Evolutionary conservation across 2,797 vertebrate genomes (phyloP).

Genomic region (Lagocephalus sceleratus): DNA sequence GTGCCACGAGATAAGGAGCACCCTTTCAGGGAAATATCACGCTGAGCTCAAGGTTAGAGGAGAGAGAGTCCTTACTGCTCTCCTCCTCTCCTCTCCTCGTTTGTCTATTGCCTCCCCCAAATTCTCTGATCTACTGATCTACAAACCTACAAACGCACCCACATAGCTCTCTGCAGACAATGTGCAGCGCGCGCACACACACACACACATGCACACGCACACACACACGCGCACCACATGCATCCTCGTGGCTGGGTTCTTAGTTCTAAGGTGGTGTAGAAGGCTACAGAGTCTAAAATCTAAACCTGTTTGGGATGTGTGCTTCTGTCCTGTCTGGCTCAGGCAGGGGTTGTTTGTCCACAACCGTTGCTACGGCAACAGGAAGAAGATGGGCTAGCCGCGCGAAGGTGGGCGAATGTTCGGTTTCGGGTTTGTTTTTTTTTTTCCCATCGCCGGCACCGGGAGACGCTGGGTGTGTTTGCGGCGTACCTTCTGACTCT

Average conservation of each 20-base stretch:
- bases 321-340: slow-evolving; percentile 77
- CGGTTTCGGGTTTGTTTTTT: slow-evolving; percentile 8
- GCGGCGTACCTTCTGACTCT: slow-evolving; percentile 85
- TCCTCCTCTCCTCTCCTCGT: no score
- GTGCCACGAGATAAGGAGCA: slow-evolving; percentile 39
- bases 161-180: slow-evolving; percentile 24
- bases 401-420: slow-evolving; percentile 41
- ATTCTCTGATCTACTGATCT: no score
- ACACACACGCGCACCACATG: slow-evolving; percentile 25
- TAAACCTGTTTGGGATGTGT: slow-evolving; percentile 1
- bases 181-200: slow-evolving; percentile 3
- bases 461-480: slow-evolving; percentile 2
- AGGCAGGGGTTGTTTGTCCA: slow-evolving; percentile 82
- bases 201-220: slow-evolving; percentile 22
- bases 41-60: slow-evolving; percentile 58
- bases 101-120: no score
- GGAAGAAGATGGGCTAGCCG: slow-evolving; percentile 35
- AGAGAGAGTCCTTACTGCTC: slow-evolving; percentile 34
- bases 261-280: neutral
- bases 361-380: slow-evolving; percentile 80
- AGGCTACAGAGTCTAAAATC: neutral
- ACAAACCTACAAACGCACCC: slow-evolving; percentile 29
- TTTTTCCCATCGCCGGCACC: slow-evolving; percentile 28
- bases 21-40: slow-evolving; percentile 53
- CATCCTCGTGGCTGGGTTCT: slow-evolving; percentile 49